These are phyloP conservation scores for Mycalesis mineus DNA, from an alignment of 2,888 invertebrate genomes.

Conservation along the genomic window DNA sequence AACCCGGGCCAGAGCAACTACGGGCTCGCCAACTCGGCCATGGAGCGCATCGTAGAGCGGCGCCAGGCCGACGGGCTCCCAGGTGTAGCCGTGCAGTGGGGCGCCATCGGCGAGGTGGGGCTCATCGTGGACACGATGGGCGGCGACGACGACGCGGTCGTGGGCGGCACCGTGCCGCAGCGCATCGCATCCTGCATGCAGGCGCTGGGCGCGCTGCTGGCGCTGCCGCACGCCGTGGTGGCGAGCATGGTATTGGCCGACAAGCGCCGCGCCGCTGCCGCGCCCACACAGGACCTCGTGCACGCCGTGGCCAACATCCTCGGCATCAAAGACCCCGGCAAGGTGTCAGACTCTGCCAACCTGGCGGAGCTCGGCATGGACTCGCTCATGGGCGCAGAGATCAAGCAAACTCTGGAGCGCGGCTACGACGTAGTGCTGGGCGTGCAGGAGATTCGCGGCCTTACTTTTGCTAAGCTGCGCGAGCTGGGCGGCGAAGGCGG, in stretches of 20 bases:
- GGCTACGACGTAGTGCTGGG: slow-evolving; percentile 94
- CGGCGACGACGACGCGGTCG: slow-evolving; percentile 90
- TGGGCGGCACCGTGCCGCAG: slow-evolving; percentile 97
- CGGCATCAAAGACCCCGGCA: slow-evolving; percentile 81
- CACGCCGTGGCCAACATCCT: slow-evolving; percentile 93
- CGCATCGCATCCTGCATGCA: slow-evolving; percentile 94
- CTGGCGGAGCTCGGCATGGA: slow-evolving; percentile 98
- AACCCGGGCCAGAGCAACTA: slow-evolving; percentile 98
- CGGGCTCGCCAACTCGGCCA: slow-evolving; percentile 96
- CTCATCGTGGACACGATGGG: slow-evolving; percentile 93
- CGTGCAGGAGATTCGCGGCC: slow-evolving; percentile 92
- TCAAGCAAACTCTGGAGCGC: slow-evolving; percentile 96
- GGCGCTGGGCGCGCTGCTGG: slow-evolving; percentile 93
- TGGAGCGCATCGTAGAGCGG: slow-evolving; percentile 96
- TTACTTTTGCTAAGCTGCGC: slow-evolving; percentile 87
- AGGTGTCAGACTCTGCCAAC: slow-evolving; percentile 84
- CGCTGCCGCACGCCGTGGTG: slow-evolving; percentile 89
- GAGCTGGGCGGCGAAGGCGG: slow-evolving; percentile 69
- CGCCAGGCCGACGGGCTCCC: slow-evolving; percentile 91
- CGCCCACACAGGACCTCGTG: slow-evolving; percentile 79
- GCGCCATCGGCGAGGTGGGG: slow-evolving; percentile 98
- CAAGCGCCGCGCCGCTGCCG: slow-evolving; percentile 81
- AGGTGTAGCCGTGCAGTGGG: slow-evolving; percentile 97
- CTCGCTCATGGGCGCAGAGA: slow-evolving; percentile 99
- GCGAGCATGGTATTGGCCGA: slow-evolving; percentile 93